Evolutionary conservation across 2,888 invertebrate genomes (phyloP).

Genomic region (Arge pagana): DNA sequence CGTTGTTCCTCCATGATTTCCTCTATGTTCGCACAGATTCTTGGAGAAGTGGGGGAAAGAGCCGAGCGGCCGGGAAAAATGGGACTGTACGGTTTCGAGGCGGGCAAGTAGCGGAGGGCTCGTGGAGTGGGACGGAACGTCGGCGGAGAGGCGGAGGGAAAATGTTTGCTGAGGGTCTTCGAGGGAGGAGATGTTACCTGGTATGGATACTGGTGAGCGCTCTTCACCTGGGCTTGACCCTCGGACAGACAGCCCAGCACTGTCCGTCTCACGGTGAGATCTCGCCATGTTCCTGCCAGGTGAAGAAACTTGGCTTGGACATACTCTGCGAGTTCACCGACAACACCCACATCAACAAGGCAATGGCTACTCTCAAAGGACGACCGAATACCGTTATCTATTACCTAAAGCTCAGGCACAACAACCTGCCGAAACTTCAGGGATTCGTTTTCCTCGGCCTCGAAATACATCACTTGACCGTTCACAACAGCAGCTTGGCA

Average conservation of each 20-base stretch:
- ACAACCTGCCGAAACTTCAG: conserved; percentile 81
- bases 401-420: conserved; percentile 86
- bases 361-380: conserved; percentile 82
- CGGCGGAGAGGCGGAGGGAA: background rate
- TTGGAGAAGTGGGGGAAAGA: background rate
- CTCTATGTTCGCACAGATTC: background rate
- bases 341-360: conserved; percentile 75
- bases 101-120: conserved; percentile 20
- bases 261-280: conserved; percentile 78
- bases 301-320: conserved; percentile 87
- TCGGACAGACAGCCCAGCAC: conserved; percentile 64
- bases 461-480: conserved; percentile 85
- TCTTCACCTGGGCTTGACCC: conserved; percentile 27
- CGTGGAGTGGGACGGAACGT: too few relatives aligned
- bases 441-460: conserved; percentile 86
- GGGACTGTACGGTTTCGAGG: conserved; percentile 7
- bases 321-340: conserved; percentile 88
- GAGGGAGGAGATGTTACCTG: conserved; percentile 29
- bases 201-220: conserved; percentile 30
- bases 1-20: background rate
- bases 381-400: conserved; percentile 79
- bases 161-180: conserved; percentile 10
- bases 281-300: conserved; percentile 79
- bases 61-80: background rate
- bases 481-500: conserved; percentile 86